phyloP scores from a whole-genome alignment of 1,140 invertebrate species.

The Samia ricini region DNA sequence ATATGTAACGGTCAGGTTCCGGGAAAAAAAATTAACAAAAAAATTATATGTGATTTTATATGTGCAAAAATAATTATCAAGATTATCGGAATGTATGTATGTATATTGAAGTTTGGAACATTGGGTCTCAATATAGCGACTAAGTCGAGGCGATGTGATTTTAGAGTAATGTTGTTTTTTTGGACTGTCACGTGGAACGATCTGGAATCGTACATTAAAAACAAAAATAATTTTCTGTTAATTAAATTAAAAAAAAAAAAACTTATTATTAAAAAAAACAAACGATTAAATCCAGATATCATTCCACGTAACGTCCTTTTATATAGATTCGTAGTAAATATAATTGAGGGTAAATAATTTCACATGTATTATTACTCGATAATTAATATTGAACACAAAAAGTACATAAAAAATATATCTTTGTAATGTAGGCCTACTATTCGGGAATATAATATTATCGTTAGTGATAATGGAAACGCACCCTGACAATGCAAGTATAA shows the following conservation, averaged over 20 bases:
- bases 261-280: background rate
- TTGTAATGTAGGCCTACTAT: constrained; percentile 21
- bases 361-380: constrained; percentile 32
- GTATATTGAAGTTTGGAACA: constrained; percentile 26
- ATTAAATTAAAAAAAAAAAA: background rate
- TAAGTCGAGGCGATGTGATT: constrained; percentile 53
- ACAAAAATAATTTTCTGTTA: too few species aligned
- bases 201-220: background rate
- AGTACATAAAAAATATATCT: constrained; percentile 22
- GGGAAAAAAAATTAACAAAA: background rate
- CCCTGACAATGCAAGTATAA: constrained; percentile 14
- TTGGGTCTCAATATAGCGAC: constrained; percentile 59
- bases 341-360: constrained; percentile 28
- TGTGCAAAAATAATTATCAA: background rate
- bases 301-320: background rate
- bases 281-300: background rate
- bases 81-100: background rate
- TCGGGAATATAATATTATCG: constrained; percentile 25
- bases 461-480: constrained; percentile 18
- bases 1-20: background rate
- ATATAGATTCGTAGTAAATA: background rate
- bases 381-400: constrained; percentile 21
- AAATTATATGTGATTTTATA: background rate
- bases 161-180: constrained; percentile 22
- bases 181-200: constrained; percentile 21